phyloP scores from a whole-genome alignment of 2,113 vertebrate genomes.

The Plotosus lineatus region DNA sequence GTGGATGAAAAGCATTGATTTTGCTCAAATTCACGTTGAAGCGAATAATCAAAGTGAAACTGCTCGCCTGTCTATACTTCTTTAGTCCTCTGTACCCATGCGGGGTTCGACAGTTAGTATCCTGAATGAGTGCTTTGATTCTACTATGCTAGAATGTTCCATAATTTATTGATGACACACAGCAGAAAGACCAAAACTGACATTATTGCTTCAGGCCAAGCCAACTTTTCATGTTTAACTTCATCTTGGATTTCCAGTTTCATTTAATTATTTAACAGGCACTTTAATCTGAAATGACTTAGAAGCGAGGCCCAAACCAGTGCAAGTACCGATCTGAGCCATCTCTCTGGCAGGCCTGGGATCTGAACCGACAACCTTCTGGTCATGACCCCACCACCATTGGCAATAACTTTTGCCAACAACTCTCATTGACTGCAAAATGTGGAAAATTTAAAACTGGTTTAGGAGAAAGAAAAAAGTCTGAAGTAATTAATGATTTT shows the following conservation, averaged over 20 bases:
- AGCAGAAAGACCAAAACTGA: constrained; percentile 29
- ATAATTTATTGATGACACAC: not conserved
- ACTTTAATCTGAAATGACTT: not conserved
- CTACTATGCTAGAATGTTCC: not conserved
- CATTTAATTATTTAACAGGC: not conserved
- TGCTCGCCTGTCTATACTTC: no score
- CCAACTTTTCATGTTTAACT: not conserved
- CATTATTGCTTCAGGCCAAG: constrained; percentile 19
- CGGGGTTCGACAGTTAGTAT: no score
- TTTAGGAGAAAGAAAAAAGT: constrained; percentile 39
- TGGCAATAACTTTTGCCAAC: not conserved
- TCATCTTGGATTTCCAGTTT: not conserved
- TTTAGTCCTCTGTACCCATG: no score
- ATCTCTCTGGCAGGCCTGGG: not conserved
- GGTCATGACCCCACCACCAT: not conserved
- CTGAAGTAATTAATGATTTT: constrained; percentile 54
- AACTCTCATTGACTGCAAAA: not conserved
- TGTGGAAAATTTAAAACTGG: constrained; percentile 25
- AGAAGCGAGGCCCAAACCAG: not conserved
- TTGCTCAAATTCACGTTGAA: no score
- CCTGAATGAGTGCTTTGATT: not conserved
- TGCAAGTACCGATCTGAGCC: not conserved
- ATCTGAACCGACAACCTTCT: not conserved
- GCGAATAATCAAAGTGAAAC: no score
- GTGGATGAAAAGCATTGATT: no score